These are phyloP conservation scores for Calliphora vomitoria DNA, from an alignment of 2,888 invertebrate genomes.

Conservation along the genomic window DNA sequence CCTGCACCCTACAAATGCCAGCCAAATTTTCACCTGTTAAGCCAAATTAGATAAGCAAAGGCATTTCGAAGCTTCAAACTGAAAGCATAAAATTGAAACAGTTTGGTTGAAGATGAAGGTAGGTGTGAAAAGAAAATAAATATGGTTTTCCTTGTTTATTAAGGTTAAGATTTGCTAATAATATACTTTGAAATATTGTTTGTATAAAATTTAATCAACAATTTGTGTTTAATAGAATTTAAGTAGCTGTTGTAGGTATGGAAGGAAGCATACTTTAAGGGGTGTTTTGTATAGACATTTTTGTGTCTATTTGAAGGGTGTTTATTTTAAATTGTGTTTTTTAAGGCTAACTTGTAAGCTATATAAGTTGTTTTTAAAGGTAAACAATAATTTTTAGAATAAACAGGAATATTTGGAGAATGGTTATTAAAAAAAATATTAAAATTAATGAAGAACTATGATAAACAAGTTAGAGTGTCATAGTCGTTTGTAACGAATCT, in stretches of 20 bases:
- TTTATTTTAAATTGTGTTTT: no score
- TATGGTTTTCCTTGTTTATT: conserved; percentile 5
- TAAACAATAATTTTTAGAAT: no score
- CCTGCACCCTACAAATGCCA: neutral
- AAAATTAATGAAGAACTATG: no score
- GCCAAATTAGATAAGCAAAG: neutral
- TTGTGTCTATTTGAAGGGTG: no score
- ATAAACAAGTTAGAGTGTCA: no score
- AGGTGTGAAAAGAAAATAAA: neutral
- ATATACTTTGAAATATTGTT: conserved; percentile 5
- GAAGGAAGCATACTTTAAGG: neutral
- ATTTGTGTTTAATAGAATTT: neutral
- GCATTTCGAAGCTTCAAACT: neutral
- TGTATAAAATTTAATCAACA: neutral
- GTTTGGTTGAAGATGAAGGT: neutral
- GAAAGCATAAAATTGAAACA: neutral
- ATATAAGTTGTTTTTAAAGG: no score
- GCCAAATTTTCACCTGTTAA: neutral
- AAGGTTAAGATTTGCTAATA: neutral
- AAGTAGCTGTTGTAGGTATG: neutral
- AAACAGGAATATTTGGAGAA: no score
- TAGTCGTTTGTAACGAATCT: no score
- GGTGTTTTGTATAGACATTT: no score
- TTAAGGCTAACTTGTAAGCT: no score
- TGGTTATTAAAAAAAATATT: no score